Evolutionary conservation across 2,888 invertebrate genomes (phyloP).

Genomic region (Cantharis rufa): DNA sequence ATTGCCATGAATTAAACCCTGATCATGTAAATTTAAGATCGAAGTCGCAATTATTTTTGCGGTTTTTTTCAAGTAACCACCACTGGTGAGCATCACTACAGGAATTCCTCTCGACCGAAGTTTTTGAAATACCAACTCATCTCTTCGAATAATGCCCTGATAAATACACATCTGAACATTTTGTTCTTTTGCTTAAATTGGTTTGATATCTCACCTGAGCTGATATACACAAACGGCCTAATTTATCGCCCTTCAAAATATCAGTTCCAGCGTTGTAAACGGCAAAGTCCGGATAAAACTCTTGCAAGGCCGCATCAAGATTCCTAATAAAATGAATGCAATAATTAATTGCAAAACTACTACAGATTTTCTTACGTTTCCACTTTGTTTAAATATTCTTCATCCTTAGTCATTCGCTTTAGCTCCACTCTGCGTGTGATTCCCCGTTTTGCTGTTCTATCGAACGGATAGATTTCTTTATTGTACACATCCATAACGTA

Average conservation of each 20-base stretch:
- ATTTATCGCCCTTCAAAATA: conserved; percentile 74
- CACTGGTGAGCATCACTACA: conserved; percentile 85
- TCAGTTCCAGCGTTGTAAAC: conserved; percentile 96
- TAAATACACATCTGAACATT: conserved; percentile 37
- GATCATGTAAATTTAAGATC: conserved; percentile 72
- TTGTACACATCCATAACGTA: conserved; percentile 90
- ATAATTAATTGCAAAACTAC: background rate
- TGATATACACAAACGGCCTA: conserved; percentile 74
- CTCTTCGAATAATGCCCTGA: conserved; percentile 83
- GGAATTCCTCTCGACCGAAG: conserved; percentile 69
- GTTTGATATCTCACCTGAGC: conserved; percentile 58
- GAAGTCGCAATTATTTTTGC: conserved; percentile 84
- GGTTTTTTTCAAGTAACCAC: conserved; percentile 79
- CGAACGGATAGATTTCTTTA: conserved; percentile 77
- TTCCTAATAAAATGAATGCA: conserved; percentile 58
- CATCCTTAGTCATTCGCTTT: conserved; percentile 64
- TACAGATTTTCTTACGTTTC: conserved; percentile 60
- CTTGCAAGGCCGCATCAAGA: conserved; percentile 67
- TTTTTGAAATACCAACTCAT: conserved; percentile 79
- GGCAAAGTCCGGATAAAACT: conserved; percentile 78
- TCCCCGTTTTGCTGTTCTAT: conserved; percentile 71
- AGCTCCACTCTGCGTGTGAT: conserved; percentile 75
- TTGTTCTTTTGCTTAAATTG: background rate
- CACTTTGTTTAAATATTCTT: conserved; percentile 70
- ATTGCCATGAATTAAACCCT: conserved; percentile 59